Base-by-base conservation (phyloP, 2,797 vertebrate genomes). In the Bradypodion ventrale region DNA sequence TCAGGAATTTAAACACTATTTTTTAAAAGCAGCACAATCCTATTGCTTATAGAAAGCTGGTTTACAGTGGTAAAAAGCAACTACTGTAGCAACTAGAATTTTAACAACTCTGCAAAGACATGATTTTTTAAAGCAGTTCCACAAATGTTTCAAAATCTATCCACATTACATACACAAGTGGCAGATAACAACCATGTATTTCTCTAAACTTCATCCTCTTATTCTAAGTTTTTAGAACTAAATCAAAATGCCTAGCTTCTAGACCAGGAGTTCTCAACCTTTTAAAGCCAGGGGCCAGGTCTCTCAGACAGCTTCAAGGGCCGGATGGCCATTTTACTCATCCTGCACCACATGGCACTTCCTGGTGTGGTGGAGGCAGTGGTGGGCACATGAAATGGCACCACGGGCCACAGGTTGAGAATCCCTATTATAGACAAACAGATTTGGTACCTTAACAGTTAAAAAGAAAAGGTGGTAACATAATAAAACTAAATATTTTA, bases 171-270 rank as follows among this genome's bases (percentile, higher is more conserved):
- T 92, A 93, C 88, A 89, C 87, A 93, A 82, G 87, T 91, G 86
- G 85, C 88, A 94, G 23, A 70, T 60, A 70, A 90, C 90, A 69
- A 90, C 82, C 70, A 65, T 92, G 84, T 90, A 85, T 93, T 94
- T 91, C 52, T 94, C 93, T 93, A 94, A 90, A 95, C 42, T 92
- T 90, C 86, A 94, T 92, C 87, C 83, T 92, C 92, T 92, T 93
- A 93, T 92, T 92, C 92, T 92, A 85, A 92, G 86, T 92, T 94
- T 68, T 69, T 94, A 91, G 91, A 94, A 95, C 95, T 87, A 87
- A 87, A 89, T 92, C 87, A 93, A 94, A 90, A 93, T 90, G 84
- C 89, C 87, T 93, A 94, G 83, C 29, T 68, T 37, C 23, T 42
- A 52, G 3, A 83, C 89, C 89, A 93, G 92, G 15, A 65, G n/a